phyloP scores from a whole-genome alignment of 2,888 invertebrate species.

The Axea sp. region DNA sequence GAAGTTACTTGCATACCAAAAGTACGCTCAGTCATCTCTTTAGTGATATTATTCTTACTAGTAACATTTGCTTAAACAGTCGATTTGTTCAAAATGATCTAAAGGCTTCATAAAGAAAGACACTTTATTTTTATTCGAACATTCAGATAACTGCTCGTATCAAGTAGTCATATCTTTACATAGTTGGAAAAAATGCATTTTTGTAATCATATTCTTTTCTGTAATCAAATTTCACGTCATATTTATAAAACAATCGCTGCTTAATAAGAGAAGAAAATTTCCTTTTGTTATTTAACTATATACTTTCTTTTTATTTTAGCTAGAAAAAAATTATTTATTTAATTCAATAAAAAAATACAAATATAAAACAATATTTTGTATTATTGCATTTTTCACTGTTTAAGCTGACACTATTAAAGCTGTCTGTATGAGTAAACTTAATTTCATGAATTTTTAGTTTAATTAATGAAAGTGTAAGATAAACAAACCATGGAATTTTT shows the following conservation, averaged over 20 bases:
- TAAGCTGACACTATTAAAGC: too few relatives aligned
- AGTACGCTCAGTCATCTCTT: slow-evolving; percentile 38
- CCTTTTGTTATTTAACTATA: too few relatives aligned
- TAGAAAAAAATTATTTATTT: too few relatives aligned
- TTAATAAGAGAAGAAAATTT: slow-evolving; percentile 20
- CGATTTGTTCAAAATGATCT: slow-evolving; percentile 58
- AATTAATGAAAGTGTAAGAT: too few relatives aligned
- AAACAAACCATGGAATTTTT: too few relatives aligned
- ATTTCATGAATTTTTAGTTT: too few relatives aligned
- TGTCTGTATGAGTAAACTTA: too few relatives aligned
- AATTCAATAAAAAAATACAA: too few relatives aligned
- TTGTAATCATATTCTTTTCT: slow-evolving; percentile 14
- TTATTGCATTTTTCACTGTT: too few relatives aligned
- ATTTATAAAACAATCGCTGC: slow-evolving; percentile 8
- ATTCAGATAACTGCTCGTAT: slow-evolving; percentile 46
- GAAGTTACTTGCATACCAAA: slow-evolving; percentile 19
- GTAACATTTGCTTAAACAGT: slow-evolving; percentile 59
- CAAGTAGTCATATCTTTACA: slow-evolving; percentile 40
- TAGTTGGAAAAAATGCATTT: too few relatives aligned
- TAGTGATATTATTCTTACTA: slow-evolving; percentile 46
- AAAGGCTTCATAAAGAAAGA: slow-evolving; percentile 42
- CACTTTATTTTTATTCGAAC: slow-evolving; percentile 55
- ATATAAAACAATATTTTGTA: too few relatives aligned
- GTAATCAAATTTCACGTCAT: slow-evolving; percentile 32
- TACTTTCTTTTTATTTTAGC: too few relatives aligned